Base-by-base conservation (phyloP, 2,888 invertebrate species). In the Conomelus anceps region DNA sequence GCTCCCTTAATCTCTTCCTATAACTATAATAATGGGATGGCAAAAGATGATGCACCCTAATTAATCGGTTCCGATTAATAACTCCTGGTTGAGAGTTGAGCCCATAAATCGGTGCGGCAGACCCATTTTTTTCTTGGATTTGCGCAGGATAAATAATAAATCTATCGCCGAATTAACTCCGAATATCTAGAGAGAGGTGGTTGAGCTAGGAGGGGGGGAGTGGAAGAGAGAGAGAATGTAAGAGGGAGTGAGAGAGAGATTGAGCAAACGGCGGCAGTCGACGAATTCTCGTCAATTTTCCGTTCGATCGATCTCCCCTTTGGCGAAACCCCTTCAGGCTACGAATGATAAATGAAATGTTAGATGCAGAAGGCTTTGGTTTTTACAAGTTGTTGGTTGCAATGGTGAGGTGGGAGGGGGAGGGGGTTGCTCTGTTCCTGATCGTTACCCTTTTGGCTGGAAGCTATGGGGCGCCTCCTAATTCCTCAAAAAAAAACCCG, bases 271-370 rank as follows among this genome's bases (percentile, higher is more conserved):
- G 4, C 7, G 22, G 20, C 17, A 23, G 23, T 9, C 23, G 24
- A 26, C 86, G 29, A 86, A 86, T 26, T 86, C 86, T 86, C 86
- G 86, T 86, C 86, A 86, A 86, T 86, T 86, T 86, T 26, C 86
- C 86, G 86, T 86, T 26, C 86, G 86, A 86, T 86, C 29, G 86
- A 86, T 29, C 86, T 11, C 29, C 86, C 86, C 86, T 24, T 86
- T 23, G 26, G 26, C 22, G 24, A 24, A 86, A 22, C 24, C 86
- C 86, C 86, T 22, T 86, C 29, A 24, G 86, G 23, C 86, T 86
- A 22, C n/a, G 26, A 86, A 86, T 86, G 86, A 86, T 86, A 86
- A 86, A 86, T 86, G 86, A 86, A 86, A 86, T 86, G 86, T 86
- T 86, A 86, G 86, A 86, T 86, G 86, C 86, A 86, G 86, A 29